These are phyloP conservation scores for Sericinus montela DNA, from an alignment of 2,888 invertebrate species.

Conservation along the genomic window DNA sequence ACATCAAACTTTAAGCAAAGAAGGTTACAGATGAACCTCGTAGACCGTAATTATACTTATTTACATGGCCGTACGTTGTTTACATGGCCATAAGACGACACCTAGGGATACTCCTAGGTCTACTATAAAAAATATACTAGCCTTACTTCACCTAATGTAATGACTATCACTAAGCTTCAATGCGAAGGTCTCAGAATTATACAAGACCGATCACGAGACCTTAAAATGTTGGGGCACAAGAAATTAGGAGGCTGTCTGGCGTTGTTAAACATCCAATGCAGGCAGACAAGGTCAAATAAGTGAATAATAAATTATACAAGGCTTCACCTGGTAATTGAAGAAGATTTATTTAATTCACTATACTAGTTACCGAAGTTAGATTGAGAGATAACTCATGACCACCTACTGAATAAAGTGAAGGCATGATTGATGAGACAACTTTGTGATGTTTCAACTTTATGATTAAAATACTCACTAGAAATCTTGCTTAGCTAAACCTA, in stretches of 20 bases:
- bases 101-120: too few species aligned
- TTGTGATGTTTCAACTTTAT: too few species aligned
- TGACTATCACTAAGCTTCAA: conserved; percentile 6
- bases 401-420: background rate
- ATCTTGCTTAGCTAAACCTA: too few species aligned
- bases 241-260: conserved; percentile 14
- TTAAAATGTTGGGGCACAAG: conserved; percentile 5
- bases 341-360: conserved; percentile 3
- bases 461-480: too few species aligned
- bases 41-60: too few species aligned
- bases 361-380: conserved; percentile 3
- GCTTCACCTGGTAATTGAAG: conserved; percentile 3
- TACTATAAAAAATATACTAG: background rate
- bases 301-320: conserved; percentile 22
- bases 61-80: too few species aligned
- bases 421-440: too few species aligned
- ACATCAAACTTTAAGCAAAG: too few species aligned
- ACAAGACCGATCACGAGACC: conserved; percentile 3
- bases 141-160: conserved; percentile 1
- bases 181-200: conserved; percentile 12
- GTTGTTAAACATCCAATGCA: conserved; percentile 11
- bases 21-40: too few species aligned
- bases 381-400: conserved; percentile 4
- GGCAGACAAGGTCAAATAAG: conserved; percentile 31
- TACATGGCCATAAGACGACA: too few species aligned